Evolutionary conservation across 2,113 vertebrate genomes (phyloP).

Genomic region (Misgurnus anguillicaudatus): DNA sequence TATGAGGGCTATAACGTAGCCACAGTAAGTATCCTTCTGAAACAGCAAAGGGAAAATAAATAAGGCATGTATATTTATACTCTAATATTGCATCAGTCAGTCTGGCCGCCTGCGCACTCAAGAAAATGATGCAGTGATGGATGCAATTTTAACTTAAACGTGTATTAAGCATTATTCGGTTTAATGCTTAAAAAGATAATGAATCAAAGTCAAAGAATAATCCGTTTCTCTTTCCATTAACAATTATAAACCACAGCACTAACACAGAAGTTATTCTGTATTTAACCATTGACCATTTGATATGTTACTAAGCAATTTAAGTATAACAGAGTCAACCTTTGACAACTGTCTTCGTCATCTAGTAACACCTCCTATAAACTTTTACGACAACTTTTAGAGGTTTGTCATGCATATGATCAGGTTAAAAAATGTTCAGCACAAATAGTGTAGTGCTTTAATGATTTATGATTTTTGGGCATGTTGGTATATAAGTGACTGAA

Average conservation of each 20-base stretch:
- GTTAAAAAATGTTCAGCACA: constrained; percentile 25
- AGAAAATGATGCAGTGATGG: background rate
- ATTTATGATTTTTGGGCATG: background rate
- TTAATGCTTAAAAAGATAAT: background rate
- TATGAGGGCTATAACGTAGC: constrained; percentile 74
- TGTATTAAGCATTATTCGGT: too few species aligned
- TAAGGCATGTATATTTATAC: background rate
- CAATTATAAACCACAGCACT: constrained; percentile 33
- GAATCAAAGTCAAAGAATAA: constrained; percentile 3
- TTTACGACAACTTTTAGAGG: constrained; percentile 20
- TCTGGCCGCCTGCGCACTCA: background rate
- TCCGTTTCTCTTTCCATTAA: background rate
- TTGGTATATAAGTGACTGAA: background rate
- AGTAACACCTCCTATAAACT: constrained; percentile 15
- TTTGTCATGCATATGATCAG: constrained; percentile 16
- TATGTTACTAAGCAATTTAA: background rate
- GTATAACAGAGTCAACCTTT: constrained; percentile 28
- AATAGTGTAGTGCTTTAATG: background rate
- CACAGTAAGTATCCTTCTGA: constrained; percentile 62
- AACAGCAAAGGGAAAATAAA: background rate
- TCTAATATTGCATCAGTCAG: background rate
- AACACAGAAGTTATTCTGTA: constrained; percentile 8
- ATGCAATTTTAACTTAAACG: too few species aligned
- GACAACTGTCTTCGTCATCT: background rate
- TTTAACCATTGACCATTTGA: constrained; percentile 29